Base-by-base conservation (phyloP, 2,113 vertebrate genomes). In the Zosterops pallidus region DNA sequence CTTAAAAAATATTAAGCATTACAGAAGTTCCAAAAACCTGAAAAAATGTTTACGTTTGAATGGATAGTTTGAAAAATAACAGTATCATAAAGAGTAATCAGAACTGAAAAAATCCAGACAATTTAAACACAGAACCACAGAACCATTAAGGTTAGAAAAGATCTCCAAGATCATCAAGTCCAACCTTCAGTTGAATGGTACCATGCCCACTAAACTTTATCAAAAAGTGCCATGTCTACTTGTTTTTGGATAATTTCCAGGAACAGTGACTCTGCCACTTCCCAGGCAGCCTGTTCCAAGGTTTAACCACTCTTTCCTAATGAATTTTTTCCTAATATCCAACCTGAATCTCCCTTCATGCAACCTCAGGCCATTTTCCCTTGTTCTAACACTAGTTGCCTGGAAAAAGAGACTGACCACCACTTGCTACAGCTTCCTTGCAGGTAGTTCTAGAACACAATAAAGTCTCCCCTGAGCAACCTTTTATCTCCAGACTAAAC, bases 261-360 rank as follows among this genome's bases (percentile, higher is more conserved):
- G 20, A 6, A 47, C 1, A 0, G 5, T 71, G 16, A 63, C 10
- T 46, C 12, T 4, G 7, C 12, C 5, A 16, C 41, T 70, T 87
- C 3, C 29, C 11, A 10, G 14, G 24, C 11, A 35, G 16, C 4
- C n/a, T 22, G 29, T 80, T 35, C 14, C 14, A 49, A 18, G 35
- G 24, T 6, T 31, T 71, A 42, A 25, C 21, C 49, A 71, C 17
- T 25, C 24, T 15, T 35, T 71, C 25, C 21, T 18, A 20, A 41
- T 21, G 12, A 49, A 46, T 5, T 14, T 31, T 71, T 63, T 47
- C 22, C 6, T 41, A 18, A 21, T 49, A 41, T 25, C 9, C 25
- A 22, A 9, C 20, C 14, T 41, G 41, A 47, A 47, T 28, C 6
- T n/a, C 7, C 5, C 5, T 47, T 25, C 16, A 11, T 47, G 11